These are phyloP conservation scores for Cuculus canorus DNA, from an alignment of 2,797 vertebrate genomes.

Conservation along the genomic window DNA sequence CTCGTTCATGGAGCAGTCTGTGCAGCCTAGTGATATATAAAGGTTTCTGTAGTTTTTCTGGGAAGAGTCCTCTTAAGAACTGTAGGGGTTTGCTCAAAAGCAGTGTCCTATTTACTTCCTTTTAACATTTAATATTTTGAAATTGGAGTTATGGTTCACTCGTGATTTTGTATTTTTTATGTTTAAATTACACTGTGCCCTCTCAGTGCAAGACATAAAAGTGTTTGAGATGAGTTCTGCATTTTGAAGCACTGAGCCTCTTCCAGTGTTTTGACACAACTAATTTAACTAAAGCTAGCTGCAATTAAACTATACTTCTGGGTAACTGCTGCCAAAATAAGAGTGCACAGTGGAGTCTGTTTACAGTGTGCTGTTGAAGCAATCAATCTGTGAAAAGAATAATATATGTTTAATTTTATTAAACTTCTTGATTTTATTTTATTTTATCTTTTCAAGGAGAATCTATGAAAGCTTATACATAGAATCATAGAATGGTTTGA, in stretches of 20 bases:
- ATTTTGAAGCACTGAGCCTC: neutral
- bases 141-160: neutral
- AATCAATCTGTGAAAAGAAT: conserved; percentile 33
- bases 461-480: neutral
- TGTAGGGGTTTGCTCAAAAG: neutral
- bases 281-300: conserved; percentile 6
- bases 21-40: neutral
- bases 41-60: neutral
- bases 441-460: neutral
- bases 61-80: neutral
- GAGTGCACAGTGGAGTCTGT: neutral
- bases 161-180: neutral
- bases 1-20: neutral
- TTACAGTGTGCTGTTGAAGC: conserved; percentile 34
- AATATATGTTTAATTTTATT: conserved; percentile 6
- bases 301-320: neutral
- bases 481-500: too few species aligned
- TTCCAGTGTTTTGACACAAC: conserved; percentile 12
- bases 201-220: neutral
- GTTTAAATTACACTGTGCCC: neutral
- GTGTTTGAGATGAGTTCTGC: neutral
- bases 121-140: neutral
- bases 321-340: conserved; percentile 19
- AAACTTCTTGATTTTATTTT: neutral
- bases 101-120: neutral